Base-by-base conservation (phyloP, 2,888 invertebrate genomes). In the Cistogaster globosa region DNA sequence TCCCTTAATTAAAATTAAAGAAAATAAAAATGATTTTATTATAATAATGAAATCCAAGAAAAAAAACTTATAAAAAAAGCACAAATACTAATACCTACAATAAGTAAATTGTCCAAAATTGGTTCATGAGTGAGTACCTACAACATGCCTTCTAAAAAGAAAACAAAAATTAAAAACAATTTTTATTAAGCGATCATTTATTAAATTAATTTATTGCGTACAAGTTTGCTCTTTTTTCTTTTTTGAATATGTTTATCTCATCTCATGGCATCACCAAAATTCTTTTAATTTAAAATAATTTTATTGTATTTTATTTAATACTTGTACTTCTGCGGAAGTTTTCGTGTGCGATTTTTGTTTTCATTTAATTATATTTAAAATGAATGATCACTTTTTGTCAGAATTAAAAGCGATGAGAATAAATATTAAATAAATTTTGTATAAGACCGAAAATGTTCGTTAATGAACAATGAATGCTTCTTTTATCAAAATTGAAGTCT, bases 381-480 rank as follows among this genome's bases (percentile, higher is more conserved):
- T 69, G 42, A 69, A 11, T 69, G 77, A 69, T 62, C 38, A 42
- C 11, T 60, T 26, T 36, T 48, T 20, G 58, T 6, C 42, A 55
- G 57, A 81, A 77, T 48, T 18, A 22, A 26, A 55, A 32, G 26
- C 55, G 42, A 20, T 55, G 55, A 75, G 12, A 63, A 42, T 45
- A 42, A 65, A 67, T 18, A 58, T 71, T n/a, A 68, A 78, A 60
- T 69, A n/a, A 68, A 77, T 62, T 12, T 26, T 26, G 58, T 60
- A 63, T 60, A 62, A 75, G 79, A 75, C 83, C 79, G 58, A 79
- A 75, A 75, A 60, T 53, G 51, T 57, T 65, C 45, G 32, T 72
- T 58, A 77, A 77, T 78, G 67, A 77, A 68, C 67, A 83, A 67
- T 65, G 32, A 72, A 67, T 55, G n/a, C 42, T 75, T 63, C 68